Evolutionary conservation across 2,888 invertebrate species (phyloP).

Genomic region (Platerodrilus igneus): DNA sequence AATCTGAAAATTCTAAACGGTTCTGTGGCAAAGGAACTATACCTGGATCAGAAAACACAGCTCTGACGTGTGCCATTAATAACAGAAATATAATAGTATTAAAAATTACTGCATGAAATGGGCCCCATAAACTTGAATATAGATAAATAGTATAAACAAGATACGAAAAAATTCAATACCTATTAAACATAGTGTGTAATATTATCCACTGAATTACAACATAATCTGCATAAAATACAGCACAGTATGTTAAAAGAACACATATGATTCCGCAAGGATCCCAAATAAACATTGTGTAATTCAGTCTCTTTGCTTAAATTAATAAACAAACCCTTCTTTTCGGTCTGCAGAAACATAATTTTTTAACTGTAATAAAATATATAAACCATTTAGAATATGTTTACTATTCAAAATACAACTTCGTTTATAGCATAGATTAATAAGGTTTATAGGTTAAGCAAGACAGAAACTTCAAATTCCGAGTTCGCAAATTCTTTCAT

Average conservation of each 20-base stretch:
- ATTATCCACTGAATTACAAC: slow-evolving; percentile 81
- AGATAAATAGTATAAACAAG: not conserved
- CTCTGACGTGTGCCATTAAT: slow-evolving; percentile 72
- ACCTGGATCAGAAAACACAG: slow-evolving; percentile 86
- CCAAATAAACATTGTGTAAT: slow-evolving; percentile 53
- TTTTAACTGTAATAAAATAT: too few species aligned
- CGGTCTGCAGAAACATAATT: too few species aligned
- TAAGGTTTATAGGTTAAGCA: too few species aligned
- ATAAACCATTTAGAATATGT: too few species aligned
- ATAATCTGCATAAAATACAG: slow-evolving; percentile 83
- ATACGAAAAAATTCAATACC: slow-evolving; percentile 49
- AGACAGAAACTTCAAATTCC: too few species aligned
- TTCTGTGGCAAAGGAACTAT: slow-evolving; percentile 72
- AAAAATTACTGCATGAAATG: slow-evolving; percentile 73
- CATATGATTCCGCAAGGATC: slow-evolving; percentile 85
- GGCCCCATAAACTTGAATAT: slow-evolving; percentile 70
- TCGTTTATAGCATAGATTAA: too few species aligned
- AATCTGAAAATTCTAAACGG: slow-evolving; percentile 74
- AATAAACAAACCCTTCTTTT: too few species aligned
- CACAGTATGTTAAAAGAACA: slow-evolving; percentile 71
- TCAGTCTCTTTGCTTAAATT: not conserved
- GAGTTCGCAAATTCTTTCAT: too few species aligned
- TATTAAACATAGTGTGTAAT: slow-evolving; percentile 72
- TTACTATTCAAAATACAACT: too few species aligned
- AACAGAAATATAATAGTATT: slow-evolving; percentile 73